Conservation (phyloP, 2,888 invertebrate species). For the Piscicola geometra region DNA sequence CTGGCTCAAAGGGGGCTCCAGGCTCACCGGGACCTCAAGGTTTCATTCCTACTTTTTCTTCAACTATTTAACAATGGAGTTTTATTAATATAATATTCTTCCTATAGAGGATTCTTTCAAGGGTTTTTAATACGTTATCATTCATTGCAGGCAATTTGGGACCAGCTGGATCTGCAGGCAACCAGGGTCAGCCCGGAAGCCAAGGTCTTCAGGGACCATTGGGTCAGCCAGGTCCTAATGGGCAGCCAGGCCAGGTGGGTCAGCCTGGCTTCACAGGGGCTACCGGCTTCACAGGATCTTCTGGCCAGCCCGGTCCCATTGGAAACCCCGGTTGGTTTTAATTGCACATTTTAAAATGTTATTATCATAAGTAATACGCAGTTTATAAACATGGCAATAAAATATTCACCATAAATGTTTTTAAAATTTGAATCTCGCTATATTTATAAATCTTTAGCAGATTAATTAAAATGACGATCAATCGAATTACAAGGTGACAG, state of each 20-base stretch:
- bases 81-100: background rate
- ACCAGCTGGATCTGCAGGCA: background rate
- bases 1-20: background rate
- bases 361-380: too few species aligned
- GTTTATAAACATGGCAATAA: too few species aligned
- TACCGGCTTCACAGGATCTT: constrained; percentile 33
- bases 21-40: constrained; percentile 15
- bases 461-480: too few species aligned
- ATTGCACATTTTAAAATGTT: too few species aligned
- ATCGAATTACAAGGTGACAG: background rate
- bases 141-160: background rate
- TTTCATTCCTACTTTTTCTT: background rate
- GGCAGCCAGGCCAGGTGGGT: constrained; percentile 31
- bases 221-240: constrained; percentile 3
- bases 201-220: background rate
- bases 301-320: constrained; percentile 35
- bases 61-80: background rate
- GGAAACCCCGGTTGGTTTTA: constrained; percentile 32
- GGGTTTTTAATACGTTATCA: background rate
- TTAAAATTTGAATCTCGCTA: too few species aligned
- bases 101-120: background rate
- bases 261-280: constrained; percentile 38
- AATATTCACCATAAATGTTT: too few species aligned
- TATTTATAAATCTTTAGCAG: too few species aligned
- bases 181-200: background rate